These are phyloP conservation scores for Remorina albescens DNA, from an alignment of 2,797 vertebrate genomes.

Conservation along the genomic window DNA sequence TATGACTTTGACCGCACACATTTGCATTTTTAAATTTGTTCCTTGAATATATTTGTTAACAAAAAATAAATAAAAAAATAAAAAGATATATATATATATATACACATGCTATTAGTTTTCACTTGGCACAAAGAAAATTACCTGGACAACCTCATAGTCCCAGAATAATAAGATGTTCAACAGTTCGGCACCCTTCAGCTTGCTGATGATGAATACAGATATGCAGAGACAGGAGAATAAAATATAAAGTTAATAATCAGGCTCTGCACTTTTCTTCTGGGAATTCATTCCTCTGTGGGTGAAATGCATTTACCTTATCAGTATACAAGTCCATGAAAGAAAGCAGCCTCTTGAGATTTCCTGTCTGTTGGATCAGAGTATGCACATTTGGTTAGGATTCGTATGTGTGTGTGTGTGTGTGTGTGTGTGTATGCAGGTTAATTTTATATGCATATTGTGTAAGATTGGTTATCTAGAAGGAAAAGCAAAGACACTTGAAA, in stretches of 20 bases:
- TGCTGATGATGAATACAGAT: no score
- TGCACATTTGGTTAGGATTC: neutral
- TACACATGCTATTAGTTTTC: neutral
- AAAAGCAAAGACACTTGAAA: neutral
- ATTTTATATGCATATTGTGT: neutral
- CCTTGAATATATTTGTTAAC: neutral
- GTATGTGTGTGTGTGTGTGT: no score
- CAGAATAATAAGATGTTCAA: neutral
- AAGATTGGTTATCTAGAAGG: neutral
- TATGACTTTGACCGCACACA: slow-evolving; percentile 2
- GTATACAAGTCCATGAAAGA: neutral
- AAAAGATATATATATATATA: no score
- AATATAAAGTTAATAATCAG: neutral
- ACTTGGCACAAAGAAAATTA: no score
- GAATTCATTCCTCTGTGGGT: no score
- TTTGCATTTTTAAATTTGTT: neutral
- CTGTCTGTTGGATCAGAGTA: slow-evolving; percentile 15
- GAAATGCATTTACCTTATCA: slow-evolving; percentile 14
- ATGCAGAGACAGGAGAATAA: neutral
- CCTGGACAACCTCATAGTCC: neutral
- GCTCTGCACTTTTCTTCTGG: neutral
- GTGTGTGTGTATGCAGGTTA: neutral
- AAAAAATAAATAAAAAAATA: neutral
- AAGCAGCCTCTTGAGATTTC: slow-evolving; percentile 20
- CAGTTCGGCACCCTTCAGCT: neutral